Evolutionary conservation across 2,113 vertebrate genomes (phyloP).

Genomic region (Forbesichthys papilliferus): DNA sequence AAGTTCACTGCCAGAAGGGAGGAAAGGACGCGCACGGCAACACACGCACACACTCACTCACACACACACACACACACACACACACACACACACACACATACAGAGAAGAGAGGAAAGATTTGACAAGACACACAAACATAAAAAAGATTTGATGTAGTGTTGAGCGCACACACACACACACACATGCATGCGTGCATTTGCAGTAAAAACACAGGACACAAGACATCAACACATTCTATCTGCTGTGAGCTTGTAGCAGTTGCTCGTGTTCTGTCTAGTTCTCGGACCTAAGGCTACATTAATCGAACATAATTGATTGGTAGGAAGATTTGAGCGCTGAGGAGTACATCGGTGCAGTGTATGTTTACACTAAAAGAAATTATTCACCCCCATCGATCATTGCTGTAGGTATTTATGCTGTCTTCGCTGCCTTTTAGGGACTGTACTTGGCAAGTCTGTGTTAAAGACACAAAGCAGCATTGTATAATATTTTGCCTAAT

Average conservation of each 20-base stretch:
- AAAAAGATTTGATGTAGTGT: background rate
- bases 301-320: conserved; percentile 37
- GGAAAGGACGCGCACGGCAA: conserved; percentile 11
- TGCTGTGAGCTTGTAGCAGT: background rate
- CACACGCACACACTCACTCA: conserved; percentile 14
- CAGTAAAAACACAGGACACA: background rate
- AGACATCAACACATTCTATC: conserved; percentile 13
- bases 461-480: no score
- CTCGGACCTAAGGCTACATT: conserved; percentile 43
- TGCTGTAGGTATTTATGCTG: conserved; percentile 31
- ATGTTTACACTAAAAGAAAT: conserved; percentile 50
- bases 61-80: background rate
- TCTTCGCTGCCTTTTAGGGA: background rate
- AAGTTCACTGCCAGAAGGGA: conserved; percentile 17
- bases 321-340: conserved; percentile 16
- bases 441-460: background rate
- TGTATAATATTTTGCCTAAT: no score
- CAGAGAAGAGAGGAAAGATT: no score
- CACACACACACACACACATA: conserved; percentile 9
- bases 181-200: background rate
- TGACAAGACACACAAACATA: conserved; percentile 1
- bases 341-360: conserved; percentile 31
- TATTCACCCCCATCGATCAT: conserved; percentile 33
- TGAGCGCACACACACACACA: background rate
- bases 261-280: conserved; percentile 24